Percentiles rank a stretch among this genome's conserved stretches.
These are phyloP conservation scores for Hirtodrosophila confusa DNA, from an alignment of 2,888 invertebrate species.

Conservation along the genomic window DNA sequence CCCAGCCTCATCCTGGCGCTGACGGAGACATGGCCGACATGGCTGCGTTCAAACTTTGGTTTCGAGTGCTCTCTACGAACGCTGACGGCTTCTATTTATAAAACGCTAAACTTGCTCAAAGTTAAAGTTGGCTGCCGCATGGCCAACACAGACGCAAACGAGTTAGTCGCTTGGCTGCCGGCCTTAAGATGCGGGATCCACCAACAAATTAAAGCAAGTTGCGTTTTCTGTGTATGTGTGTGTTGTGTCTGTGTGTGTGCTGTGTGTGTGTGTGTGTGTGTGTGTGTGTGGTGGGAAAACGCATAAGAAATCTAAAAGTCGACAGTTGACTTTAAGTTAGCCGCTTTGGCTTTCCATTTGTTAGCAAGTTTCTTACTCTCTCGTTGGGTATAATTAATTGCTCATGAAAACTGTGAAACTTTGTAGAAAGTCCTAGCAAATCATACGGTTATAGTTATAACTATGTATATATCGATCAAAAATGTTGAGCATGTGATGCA, in stretches of 20 bases:
- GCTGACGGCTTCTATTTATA: conserved; percentile 80
- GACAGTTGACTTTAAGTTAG: conserved; percentile 47
- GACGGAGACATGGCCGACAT: conserved; percentile 61
- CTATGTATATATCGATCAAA: too few species aligned
- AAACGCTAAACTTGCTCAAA: conserved; percentile 53
- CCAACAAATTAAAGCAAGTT: conserved; percentile 53
- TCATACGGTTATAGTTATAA: not conserved
- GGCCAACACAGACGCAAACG: conserved; percentile 42
- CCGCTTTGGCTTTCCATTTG: conserved; percentile 67
- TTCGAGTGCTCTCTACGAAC: conserved; percentile 71
- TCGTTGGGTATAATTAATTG: conserved; percentile 54
- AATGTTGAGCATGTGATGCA: too few species aligned
- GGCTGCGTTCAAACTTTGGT: conserved; percentile 61
- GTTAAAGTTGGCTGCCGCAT: conserved; percentile 33
- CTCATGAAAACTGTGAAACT: conserved; percentile 44
- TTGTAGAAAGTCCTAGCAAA: conserved; percentile 17
- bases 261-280: conserved; percentile 13
- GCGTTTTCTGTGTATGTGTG: conserved; percentile 30
- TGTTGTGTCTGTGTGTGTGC: conserved; percentile 5
- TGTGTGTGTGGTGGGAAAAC: conserved; percentile 54
- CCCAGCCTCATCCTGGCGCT: conserved; percentile 26
- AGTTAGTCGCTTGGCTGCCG: conserved; percentile 54
- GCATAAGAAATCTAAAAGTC: conserved; percentile 50
- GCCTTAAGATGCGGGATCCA: conserved; percentile 58
- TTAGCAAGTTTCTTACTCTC: conserved; percentile 48